Evolutionary conservation across 2,113 vertebrate genomes (phyloP), one percentile per base, ranked within the genome.

Genomic region (Entelurus aequoreus): DNA sequence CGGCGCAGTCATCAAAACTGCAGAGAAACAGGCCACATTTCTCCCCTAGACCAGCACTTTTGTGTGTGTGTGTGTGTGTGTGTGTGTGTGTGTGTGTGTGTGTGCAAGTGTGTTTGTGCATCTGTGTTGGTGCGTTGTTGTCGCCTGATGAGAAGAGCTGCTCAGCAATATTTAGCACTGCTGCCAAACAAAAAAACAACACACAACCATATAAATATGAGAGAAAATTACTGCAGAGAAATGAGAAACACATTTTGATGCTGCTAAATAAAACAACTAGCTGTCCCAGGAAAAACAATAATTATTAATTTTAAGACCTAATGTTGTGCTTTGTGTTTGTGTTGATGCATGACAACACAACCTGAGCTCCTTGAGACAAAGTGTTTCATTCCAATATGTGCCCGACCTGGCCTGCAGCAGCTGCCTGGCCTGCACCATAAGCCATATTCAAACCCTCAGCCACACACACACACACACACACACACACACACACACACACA

Each of bases 1-100:
- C 80, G 86, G 75, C 65, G 71, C 80, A 86, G 87, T 90, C 88
- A 89, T 89, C 88, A 89, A 84, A 87, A 88, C 80, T 68, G 80
- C 77, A 86, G 72, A 83, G 76, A 87, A 87, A 87, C 78, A 84
- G 86, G 85, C 82, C 84, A 86, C 81, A 86, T 88, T 91, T 88
- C 80, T 80, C 65, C 85, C 80, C 82, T 86, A 88, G 82, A 77
- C 82, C 85, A 90, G 90, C 88, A 88, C 72, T 88, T 87, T 80
- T 87, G 68, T 72, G 50, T 42, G 44, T 59, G 59, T 53, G 48
- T 63, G 44, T 65, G 70, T 60, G 69, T 69, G 69, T 50, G 53
- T 53, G 42, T 62, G 68, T 48, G 38, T 44, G 48, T 52, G 48
- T 62, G 68, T 62, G 55, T 35, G 53, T 55, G 57, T 51, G 52